Conservation (phyloP, 2,888 invertebrate species). For the Clanis bilineata region DNA sequence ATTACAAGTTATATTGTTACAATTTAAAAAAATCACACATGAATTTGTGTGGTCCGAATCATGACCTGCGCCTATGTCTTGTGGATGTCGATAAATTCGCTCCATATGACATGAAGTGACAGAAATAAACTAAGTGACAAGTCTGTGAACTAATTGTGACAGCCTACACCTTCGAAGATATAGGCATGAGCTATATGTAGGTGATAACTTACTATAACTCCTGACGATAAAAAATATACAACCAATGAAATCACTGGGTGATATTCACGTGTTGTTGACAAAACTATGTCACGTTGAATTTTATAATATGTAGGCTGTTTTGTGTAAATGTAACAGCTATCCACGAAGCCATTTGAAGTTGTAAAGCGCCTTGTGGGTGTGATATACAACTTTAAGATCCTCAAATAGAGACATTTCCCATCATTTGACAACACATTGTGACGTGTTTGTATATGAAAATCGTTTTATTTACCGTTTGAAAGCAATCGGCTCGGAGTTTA, state of each 20-base stretch:
- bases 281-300: neutral
- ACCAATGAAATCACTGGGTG: no score
- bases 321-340: conserved; percentile 14
- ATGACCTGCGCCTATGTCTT: no score
- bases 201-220: neutral
- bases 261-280: conserved; percentile 1
- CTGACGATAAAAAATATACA: neutral
- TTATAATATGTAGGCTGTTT: conserved; percentile 2
- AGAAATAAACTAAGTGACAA: no score
- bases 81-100: no score
- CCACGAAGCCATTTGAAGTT: neutral
- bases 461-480: conserved; percentile 47
- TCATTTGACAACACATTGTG: conserved; percentile 58
- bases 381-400: conserved; percentile 53
- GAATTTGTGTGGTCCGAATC: no score
- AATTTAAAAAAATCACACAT: no score
- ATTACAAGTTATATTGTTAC: no score
- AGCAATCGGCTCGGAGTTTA: conserved; percentile 39
- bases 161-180: no score
- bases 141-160: no score
- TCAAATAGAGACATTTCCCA: conserved; percentile 68
- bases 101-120: no score
- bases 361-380: conserved; percentile 53
- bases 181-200: neutral
- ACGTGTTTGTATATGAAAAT: conserved; percentile 54